Evolutionary conservation across 2,797 vertebrate genomes (phyloP), one percentile per base, ranked within the genome.

Genomic region (Notamacropus eugenii): DNA sequence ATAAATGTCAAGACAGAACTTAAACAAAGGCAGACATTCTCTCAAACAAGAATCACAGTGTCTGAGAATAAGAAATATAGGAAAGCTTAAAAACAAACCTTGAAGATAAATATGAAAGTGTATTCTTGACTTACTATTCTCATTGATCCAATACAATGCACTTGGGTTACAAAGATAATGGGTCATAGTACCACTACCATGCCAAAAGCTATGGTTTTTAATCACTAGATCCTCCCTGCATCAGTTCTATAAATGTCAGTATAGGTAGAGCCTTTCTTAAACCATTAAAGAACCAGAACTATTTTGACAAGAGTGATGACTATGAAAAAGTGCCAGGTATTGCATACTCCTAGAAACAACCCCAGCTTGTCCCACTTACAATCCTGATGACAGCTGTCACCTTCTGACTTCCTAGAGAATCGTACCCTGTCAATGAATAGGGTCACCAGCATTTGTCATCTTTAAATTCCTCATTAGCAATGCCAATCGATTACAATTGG

Each of bases 381-480:
- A 14, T 92, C 58, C 12, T 92, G 90, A 92, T 91, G 57, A 96
- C 96, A 59, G n/a, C 24, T 54, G 54, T 55, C 90, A 50, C 40
- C 0, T 90, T 56, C 55, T 90, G 57, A 82, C 55, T 82, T 59
- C 52, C 62, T 8, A 46, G 74, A 96, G 92, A 74, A 93, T 46
- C 95, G 58, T 74, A 96, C 93, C 94, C 92, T 91, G 87, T 11
- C 54, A 96, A 95, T 67, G 91, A 97, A 95, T 31, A 93, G 16
- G 55, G 95, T 90, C 57, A 90, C 90, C 96, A 95, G n/a, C 90
- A 14, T 92, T 94, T 90, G n/a, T 96, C 94, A 95, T 74, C 90
- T 93, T 97, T 97, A 94, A 97, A 97, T 97, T 50, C 97, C 96
- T 95, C 82, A 95, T 95, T 52, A 92, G 95, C 96, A 98, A 96